Conservation (phyloP, 2,113 vertebrate species). For the Campylomormyrus numenius region DNA sequence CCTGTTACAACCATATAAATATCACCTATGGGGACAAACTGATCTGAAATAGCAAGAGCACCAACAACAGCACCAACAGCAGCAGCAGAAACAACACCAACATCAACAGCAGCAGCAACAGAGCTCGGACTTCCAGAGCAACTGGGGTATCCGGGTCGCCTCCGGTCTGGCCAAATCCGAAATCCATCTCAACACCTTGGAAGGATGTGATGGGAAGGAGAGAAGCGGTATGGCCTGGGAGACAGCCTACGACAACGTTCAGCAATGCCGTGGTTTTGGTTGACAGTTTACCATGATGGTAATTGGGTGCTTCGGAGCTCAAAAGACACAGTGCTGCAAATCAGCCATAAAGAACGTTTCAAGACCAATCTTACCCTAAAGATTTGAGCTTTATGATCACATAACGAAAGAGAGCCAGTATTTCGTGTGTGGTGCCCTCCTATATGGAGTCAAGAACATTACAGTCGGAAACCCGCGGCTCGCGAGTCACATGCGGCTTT, state of each 20-base stretch:
- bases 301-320: constrained; percentile 23
- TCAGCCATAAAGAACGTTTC: background rate
- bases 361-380: background rate
- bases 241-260: constrained; percentile 50
- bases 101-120: background rate
- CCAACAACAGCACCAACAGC: too few species aligned
- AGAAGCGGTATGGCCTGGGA: constrained; percentile 35
- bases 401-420: background rate
- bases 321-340: constrained; percentile 29
- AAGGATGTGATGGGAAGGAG: background rate
- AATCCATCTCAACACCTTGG: constrained; percentile 37
- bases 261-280: constrained; percentile 47
- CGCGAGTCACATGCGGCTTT: too few species aligned
- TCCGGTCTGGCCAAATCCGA: constrained; percentile 54
- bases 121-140: background rate
- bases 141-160: constrained; percentile 34
- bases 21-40: background rate
- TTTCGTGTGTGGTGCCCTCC: background rate
- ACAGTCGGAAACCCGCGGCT: too few species aligned
- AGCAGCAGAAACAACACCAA: too few species aligned
- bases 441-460: background rate
- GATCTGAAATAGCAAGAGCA: background rate
- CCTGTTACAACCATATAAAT: background rate
- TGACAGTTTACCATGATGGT: constrained; percentile 52
- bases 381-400: background rate